These are phyloP conservation scores for Sphinx pinastri DNA, from an alignment of 2,888 invertebrate species.

Conservation along the genomic window DNA sequence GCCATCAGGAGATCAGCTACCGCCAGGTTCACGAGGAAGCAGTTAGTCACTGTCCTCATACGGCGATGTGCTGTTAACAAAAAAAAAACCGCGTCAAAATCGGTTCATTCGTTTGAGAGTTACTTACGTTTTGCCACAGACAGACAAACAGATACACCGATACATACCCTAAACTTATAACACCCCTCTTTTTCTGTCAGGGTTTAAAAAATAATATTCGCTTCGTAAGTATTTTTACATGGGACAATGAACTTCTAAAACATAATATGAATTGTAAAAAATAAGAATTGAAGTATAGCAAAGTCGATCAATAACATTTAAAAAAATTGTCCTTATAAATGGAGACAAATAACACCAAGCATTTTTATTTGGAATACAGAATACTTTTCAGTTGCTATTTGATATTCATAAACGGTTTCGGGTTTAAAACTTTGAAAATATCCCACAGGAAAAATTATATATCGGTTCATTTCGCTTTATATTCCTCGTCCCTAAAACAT, in stretches of 20 bases:
- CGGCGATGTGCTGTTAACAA: constrained; percentile 87
- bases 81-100: not conserved
- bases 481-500: not conserved
- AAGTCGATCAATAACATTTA: not conserved
- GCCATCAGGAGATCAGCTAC: constrained; percentile 94
- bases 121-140: too few species aligned
- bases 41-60: constrained; percentile 95
- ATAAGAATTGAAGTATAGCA: not conserved
- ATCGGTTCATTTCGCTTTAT: not conserved
- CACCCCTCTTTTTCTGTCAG: too few species aligned
- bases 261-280: not conserved
- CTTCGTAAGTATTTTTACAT: too few species aligned
- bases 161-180: too few species aligned
- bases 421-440: not conserved
- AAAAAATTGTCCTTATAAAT: not conserved
- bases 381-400: not conserved
- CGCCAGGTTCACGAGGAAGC: constrained; percentile 94
- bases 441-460: not conserved
- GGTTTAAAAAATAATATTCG: too few species aligned
- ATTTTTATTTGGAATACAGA: not conserved
- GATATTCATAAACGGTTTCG: constrained; percentile 4
- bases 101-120: too few species aligned
- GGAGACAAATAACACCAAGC: not conserved
- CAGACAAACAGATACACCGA: too few species aligned
- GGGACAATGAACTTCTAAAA: too few species aligned